These are phyloP conservation scores for Galleria mellonella DNA, from an alignment of 1,140 invertebrate species.

Conservation along the genomic window DNA sequence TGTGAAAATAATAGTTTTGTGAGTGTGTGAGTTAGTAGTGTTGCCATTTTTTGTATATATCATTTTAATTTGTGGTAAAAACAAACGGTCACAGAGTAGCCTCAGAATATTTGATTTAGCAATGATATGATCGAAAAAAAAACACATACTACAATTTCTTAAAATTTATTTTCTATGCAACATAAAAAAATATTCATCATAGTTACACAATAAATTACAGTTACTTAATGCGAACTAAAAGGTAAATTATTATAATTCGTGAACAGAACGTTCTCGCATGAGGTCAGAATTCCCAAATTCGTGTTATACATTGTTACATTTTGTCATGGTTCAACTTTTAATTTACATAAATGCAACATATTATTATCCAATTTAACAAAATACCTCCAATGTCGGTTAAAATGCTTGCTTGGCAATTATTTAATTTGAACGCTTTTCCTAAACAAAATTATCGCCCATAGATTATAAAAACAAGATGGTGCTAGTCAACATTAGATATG, in stretches of 20 bases:
- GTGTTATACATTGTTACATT: conserved; percentile 21
- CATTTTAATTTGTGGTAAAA: too few species aligned
- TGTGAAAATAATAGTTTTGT: too few species aligned
- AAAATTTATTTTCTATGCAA: conserved; percentile 75
- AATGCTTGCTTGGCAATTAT: conserved; percentile 28
- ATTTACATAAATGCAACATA: conserved; percentile 28
- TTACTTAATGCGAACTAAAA: conserved; percentile 70
- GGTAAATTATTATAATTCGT: conserved; percentile 58
- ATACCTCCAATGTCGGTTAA: conserved; percentile 18
- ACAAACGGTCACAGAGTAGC: too few species aligned
- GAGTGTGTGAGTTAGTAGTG: too few species aligned
- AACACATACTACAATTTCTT: conserved; percentile 65
- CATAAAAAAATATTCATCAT: conserved; percentile 74
- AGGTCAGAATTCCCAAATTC: conserved; percentile 14
- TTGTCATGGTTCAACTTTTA: conserved; percentile 31
- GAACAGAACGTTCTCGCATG: conserved; percentile 34
- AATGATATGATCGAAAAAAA: too few species aligned
- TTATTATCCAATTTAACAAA: conserved; percentile 20
- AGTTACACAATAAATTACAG: conserved; percentile 72
- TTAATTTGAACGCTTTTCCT: too few species aligned
- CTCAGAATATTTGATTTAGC: too few species aligned
- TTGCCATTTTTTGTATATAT: too few species aligned
- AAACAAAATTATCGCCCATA: too few species aligned
- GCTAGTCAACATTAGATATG: too few species aligned
- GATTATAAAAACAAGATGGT: too few species aligned